Conservation (phyloP, 2,797 vertebrate genomes). For the Macroramphosus scolopax region DNA sequence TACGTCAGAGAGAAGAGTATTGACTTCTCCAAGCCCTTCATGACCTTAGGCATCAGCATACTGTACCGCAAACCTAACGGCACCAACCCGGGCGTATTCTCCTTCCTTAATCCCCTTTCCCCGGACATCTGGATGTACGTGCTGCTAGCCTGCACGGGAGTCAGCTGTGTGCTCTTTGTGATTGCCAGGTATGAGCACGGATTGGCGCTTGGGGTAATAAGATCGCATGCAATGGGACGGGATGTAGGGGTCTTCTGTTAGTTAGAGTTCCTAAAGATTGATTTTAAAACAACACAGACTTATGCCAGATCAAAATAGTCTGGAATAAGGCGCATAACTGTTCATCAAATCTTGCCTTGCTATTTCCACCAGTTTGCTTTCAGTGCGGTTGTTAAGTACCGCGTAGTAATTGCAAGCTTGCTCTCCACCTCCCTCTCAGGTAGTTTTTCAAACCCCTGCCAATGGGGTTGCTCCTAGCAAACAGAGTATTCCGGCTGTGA, state of each 20-base stretch:
- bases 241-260: too few species aligned
- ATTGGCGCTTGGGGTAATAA: conserved; percentile 2
- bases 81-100: conserved; percentile 96
- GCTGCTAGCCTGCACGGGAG: conserved; percentile 93
- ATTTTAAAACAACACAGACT: too few species aligned
- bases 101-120: conserved; percentile 94
- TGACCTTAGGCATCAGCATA: conserved; percentile 95
- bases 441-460: conserved; percentile 11
- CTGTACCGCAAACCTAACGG: conserved; percentile 96
- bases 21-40: conserved; percentile 92
- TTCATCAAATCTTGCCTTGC: too few species aligned
- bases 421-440: conserved; percentile 21
- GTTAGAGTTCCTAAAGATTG: too few species aligned
- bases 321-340: too few species aligned
- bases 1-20: conserved; percentile 96
- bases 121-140: conserved; percentile 99
- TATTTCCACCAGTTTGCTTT: too few species aligned
- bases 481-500: conserved; percentile 17
- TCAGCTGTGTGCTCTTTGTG: conserved; percentile 97
- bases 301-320: too few species aligned
- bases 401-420: conserved; percentile 10
- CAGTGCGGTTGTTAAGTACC: conserved; percentile 16
- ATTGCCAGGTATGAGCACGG: conserved; percentile 88
- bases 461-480: conserved; percentile 14
- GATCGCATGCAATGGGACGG: neutral